Base-by-base conservation (phyloP, 1,140 invertebrate genomes). In the Eubasilissa regina region DNA sequence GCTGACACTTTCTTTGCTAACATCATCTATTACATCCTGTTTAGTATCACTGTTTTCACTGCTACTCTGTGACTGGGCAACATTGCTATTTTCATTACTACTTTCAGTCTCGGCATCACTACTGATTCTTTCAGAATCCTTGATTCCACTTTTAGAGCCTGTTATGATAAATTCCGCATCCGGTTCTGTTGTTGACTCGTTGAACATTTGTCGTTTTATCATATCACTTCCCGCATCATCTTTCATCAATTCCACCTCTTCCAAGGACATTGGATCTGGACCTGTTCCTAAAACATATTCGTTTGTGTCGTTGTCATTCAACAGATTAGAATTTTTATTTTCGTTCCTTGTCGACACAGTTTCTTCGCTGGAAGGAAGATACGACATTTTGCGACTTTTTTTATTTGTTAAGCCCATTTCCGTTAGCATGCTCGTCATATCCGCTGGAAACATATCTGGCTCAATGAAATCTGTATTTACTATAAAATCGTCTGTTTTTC, bases 21-120 rank as follows among this genome's bases (percentile, higher is more conserved):
- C 83, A 6, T 84, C 79, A 56, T 87, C 85, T 13, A 86, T 84
- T 48, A 85, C 85, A 60, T 88, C 83, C 15, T 84, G 84, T 6
- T 85, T 83, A 56, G 81, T 25, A 3, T 11, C 13, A 62, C 4
- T 62, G 19, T n/a, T 84, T 48, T 80, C 83, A 19, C 73, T 77
- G 62, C 81, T 47, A 11, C 56, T 35, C 81, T 83, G 12, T 78
- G 75, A 6, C 60, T 48, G 17, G 17, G 21, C 47, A n/a, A 13
- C 44, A 44, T 56, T 58, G 44, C 81, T 47, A 79, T 81, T 35
- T 10, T 58, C 55, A 58, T 13, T 15, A 21, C 53, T 55, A 55
- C 53, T 55, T 0, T n/a, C n/a, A n/a, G n/a, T n/a, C n/a, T n/a
- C n/a, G n/a, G n/a, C n/a, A n/a, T n/a, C n/a, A n/a, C n/a, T n/a